A percentile compares a stretch with the other conserved stretches of the same genome.
Conservation (phyloP, 2,797 vertebrate genomes). For the Parambassis ranga region DNA sequence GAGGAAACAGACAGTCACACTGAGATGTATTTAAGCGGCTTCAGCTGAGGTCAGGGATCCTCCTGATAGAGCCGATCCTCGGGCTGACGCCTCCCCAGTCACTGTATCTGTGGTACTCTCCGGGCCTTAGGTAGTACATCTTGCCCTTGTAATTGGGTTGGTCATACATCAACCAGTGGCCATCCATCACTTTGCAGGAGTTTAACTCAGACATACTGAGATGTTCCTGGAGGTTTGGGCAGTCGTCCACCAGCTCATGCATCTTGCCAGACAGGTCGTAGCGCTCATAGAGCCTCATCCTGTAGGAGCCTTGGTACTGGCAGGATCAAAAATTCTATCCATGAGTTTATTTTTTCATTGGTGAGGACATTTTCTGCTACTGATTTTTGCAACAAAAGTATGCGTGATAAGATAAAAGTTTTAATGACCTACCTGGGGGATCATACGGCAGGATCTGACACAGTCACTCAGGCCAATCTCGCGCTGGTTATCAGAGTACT, state of each 20-base stretch:
- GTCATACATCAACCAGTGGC: constrained; percentile 80
- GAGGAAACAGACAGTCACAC: constrained; percentile 20
- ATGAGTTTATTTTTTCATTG: not conserved
- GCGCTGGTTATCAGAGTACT: constrained; percentile 78
- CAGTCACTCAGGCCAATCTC: constrained; percentile 76
- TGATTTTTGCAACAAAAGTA: not conserved
- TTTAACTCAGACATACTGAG: constrained; percentile 76
- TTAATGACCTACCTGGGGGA: constrained; percentile 66
- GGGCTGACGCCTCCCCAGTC: constrained; percentile 77
- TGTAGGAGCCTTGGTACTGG: constrained; percentile 75
- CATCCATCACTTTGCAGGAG: constrained; percentile 77
- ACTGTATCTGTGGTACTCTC: constrained; percentile 76
- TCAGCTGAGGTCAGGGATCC: constrained; percentile 71
- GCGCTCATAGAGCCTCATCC: constrained; percentile 74
- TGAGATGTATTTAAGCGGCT: constrained; percentile 8
- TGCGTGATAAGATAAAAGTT: too few relatives aligned
- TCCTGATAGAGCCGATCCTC: constrained; percentile 73
- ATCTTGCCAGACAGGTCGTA: constrained; percentile 76
- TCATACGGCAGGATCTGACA: constrained; percentile 74
- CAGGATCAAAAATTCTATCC: not conserved
- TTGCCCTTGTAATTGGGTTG: constrained; percentile 79
- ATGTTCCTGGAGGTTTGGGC: constrained; percentile 75
- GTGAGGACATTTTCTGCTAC: not conserved
- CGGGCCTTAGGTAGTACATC: constrained; percentile 73
- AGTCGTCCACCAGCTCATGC: constrained; percentile 79